Conservation (phyloP, 2,113 vertebrate genomes). For the Steatornis caripensis region DNA sequence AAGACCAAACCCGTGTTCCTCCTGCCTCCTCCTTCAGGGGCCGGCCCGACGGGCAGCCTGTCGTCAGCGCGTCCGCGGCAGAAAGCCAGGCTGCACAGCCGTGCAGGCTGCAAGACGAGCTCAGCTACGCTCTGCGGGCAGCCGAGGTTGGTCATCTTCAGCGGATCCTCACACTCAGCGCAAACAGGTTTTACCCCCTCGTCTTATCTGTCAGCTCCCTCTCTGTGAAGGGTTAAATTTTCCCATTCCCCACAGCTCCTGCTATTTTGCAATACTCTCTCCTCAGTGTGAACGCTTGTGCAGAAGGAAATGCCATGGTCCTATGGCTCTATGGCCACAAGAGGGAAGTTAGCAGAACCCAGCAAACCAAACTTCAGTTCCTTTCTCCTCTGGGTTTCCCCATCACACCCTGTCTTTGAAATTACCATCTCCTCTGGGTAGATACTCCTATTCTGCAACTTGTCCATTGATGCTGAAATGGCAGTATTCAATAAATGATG, state of each 20-base stretch:
- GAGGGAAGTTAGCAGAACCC: slow-evolving; percentile 30
- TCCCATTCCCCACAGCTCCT: background rate
- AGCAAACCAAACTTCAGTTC: slow-evolving; percentile 7
- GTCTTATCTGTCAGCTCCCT: background rate
- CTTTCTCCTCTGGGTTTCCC: slow-evolving; percentile 1
- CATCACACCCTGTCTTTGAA: background rate
- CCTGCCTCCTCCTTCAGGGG: background rate
- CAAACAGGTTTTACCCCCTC: background rate
- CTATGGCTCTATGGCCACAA: slow-evolving; percentile 45
- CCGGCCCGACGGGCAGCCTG: background rate
- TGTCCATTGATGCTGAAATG: background rate
- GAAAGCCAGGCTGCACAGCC: background rate
- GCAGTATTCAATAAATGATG: background rate
- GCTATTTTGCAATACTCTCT: background rate
- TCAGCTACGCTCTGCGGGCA: background rate
- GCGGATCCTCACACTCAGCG: accelerated
- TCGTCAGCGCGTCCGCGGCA: background rate
- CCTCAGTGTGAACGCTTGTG: background rate
- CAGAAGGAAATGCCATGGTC: slow-evolving; percentile 59
- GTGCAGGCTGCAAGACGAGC: accelerated
- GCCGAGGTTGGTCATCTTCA: background rate
- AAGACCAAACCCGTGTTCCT: background rate
- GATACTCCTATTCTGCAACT: background rate
- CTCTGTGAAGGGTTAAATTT: slow-evolving; percentile 14
- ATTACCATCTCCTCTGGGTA: slow-evolving; percentile 21